Conservation (phyloP, 2,113 vertebrate genomes). For the Carettochelys insculpta region DNA sequence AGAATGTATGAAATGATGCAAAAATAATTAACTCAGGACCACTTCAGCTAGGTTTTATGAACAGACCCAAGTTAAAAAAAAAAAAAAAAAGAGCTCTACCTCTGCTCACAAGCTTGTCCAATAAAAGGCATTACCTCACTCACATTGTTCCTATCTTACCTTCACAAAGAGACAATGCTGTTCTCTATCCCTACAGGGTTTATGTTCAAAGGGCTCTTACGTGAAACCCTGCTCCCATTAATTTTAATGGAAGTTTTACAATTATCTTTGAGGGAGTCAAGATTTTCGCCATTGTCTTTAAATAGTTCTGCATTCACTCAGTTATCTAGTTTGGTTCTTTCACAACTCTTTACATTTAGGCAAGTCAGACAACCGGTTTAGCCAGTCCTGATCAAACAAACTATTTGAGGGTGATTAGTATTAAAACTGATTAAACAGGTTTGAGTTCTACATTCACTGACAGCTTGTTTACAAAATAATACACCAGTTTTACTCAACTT, state of each 20-base stretch:
- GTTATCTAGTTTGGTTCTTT: not conserved
- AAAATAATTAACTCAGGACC: too few relatives aligned
- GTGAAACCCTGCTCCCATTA: not conserved
- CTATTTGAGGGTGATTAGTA: slow-evolving; percentile 26
- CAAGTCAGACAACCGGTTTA: slow-evolving; percentile 27
- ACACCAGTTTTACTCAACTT: not conserved
- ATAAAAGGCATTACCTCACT: too few relatives aligned
- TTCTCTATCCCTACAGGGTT: not conserved
- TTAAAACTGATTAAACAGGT: slow-evolving; percentile 10
- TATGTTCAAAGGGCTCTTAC: not conserved
- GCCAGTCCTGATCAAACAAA: slow-evolving; percentile 27
- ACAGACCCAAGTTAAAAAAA: too few relatives aligned
- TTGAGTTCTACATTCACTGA: not conserved
- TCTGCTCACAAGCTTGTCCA: too few relatives aligned
- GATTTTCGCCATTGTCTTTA: accelerated
- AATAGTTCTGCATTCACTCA: not conserved
- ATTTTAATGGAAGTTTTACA: not conserved
- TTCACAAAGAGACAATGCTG: too few relatives aligned
- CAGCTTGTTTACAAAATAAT: not conserved
- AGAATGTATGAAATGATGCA: too few relatives aligned
- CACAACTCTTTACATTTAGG: not conserved
- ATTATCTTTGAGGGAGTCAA: not conserved
- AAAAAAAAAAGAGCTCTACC: too few relatives aligned
- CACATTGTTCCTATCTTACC: too few relatives aligned
- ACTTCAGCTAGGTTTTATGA: too few relatives aligned